Conservation (phyloP, 2,797 vertebrate species). For the Microctenopoma stevenorrisi region DNA sequence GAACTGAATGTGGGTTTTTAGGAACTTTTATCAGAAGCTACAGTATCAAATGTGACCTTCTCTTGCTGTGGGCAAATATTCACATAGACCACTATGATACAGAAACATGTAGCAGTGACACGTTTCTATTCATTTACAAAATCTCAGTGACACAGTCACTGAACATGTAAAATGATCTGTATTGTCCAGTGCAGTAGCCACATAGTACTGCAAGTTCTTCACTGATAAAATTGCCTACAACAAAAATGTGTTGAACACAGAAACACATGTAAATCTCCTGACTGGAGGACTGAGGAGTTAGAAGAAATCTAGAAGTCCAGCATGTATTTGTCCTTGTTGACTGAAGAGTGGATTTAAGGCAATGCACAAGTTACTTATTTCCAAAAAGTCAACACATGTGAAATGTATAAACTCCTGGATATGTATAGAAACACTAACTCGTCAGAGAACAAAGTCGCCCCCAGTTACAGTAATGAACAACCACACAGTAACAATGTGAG, state of each 20-base stretch:
- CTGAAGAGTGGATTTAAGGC: constrained; percentile 47
- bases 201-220: no score
- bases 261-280: no score
- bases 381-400: constrained; percentile 44
- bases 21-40: constrained; percentile 4
- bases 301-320: not conserved
- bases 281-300: no score
- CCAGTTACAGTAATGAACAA: constrained; percentile 58
- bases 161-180: not conserved
- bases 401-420: constrained; percentile 17
- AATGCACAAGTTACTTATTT: constrained; percentile 67
- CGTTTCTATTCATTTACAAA: not conserved
- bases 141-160: not conserved
- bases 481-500: constrained; percentile 34
- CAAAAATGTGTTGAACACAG: no score
- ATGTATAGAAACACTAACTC: constrained; percentile 59
- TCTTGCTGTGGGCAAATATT: not conserved
- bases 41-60: not conserved
- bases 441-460: constrained; percentile 41
- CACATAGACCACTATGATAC: not conserved
- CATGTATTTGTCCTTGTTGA: constrained; percentile 26
- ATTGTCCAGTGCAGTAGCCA: not conserved
- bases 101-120: not conserved
- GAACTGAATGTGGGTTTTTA: not conserved
- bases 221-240: no score